These are phyloP conservation scores for Pionites leucogaster DNA, from an alignment of 2,113 vertebrate genomes.

Conservation along the genomic window DNA sequence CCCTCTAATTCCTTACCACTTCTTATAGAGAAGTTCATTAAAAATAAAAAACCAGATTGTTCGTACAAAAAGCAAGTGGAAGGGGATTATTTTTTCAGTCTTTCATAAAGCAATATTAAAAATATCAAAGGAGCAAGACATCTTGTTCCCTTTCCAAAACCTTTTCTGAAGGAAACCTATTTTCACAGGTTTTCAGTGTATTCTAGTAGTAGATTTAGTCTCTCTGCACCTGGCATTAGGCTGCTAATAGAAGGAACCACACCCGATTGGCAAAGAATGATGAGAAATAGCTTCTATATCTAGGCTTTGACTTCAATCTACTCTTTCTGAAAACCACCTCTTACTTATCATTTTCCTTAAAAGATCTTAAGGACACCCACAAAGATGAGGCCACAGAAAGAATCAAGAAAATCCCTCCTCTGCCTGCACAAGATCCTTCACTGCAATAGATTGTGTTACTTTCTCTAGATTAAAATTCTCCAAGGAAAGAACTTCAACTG, in stretches of 20 bases:
- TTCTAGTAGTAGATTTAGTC: background rate
- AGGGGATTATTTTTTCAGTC: background rate
- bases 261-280: background rate
- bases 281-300: background rate
- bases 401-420: background rate
- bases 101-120: slow-evolving; percentile 27
- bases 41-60: background rate
- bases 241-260: background rate
- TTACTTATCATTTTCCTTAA: background rate
- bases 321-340: background rate
- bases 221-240: background rate
- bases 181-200: background rate
- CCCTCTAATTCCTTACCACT: accelerated
- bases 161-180: background rate
- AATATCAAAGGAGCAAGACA: background rate
- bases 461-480: background rate
- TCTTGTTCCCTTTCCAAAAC: background rate
- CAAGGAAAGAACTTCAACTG: background rate
- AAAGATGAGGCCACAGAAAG: background rate
- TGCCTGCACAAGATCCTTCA: background rate
- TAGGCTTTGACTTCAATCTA: background rate
- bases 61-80: background rate
- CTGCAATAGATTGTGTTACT: background rate
- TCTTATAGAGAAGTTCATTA: background rate
- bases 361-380: background rate